Evolutionary conservation across 2,797 vertebrate species (phyloP), one percentile per base, ranked within the genome.

Genomic region (Anomalospiza imberbis): DNA sequence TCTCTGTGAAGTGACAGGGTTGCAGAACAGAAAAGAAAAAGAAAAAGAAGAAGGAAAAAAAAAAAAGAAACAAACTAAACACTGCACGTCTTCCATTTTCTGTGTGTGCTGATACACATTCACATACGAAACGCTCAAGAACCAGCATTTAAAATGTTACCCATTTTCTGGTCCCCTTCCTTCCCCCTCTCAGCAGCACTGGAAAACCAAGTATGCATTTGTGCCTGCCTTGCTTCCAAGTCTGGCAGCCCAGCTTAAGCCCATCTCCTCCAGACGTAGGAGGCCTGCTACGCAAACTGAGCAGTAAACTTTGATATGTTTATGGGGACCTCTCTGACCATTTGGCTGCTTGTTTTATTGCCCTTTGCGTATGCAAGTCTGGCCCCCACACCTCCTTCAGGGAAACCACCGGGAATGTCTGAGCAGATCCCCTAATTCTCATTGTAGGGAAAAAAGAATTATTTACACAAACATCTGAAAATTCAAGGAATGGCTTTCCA

Each of bases 281-380:
- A 84, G 58, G 74, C 15, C 42, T 0, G 4, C 79, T 85, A 54
- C 3, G 0, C 80, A 88, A 88, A 88, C 81, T 3, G 2, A 92
- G 73, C 65, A 77, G 44, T 82, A 78, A 94, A 76, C 40, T 89
- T 91, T 63, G 73, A 90, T 68, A 38, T 82, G 63, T 94, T 95
- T 93, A 95, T 36, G 76, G 60, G 32, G 73, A 93, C 76, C 71
- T 91, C 71, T 90, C 83, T 79, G 80, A 86, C 85, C 77, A 63
- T 81, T 94, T 95, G 93, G 71, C 90, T 70, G 76, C n/a, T 34
- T 55, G 18, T 53, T 90, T 93, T 95, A 95, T 51, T 74, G 78
- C 57, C 48, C 36, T 67, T 62, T 93, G 73, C 5, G 0, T 75
- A 78, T 8, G 63, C 40, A 55, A 87, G 53, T 42, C 87, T 85